Percentiles rank a stretch among this genome's conserved stretches.
phyloP scores from a whole-genome alignment of 1,140 invertebrate species.

The Elymnias hypermnestra region DNA sequence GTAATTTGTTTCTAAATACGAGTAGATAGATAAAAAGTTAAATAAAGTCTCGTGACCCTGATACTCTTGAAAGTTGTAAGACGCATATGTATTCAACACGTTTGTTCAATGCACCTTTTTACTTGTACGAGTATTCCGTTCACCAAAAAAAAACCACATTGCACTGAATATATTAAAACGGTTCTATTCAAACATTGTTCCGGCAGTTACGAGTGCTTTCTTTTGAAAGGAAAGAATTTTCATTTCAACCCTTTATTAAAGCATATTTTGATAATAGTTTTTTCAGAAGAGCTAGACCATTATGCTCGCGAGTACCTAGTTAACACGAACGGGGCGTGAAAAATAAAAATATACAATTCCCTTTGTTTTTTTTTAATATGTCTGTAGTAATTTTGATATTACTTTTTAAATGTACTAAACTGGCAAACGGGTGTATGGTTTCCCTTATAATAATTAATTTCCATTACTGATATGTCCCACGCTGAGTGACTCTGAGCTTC shows the following conservation, averaged over 20 bases:
- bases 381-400: too few species aligned
- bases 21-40: too few species aligned
- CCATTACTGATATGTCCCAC: too few species aligned
- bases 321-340: slow-evolving; percentile 21
- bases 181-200: slow-evolving; percentile 23
- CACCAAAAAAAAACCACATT: slow-evolving; percentile 5
- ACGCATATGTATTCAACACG: background rate
- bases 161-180: slow-evolving; percentile 19
- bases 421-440: too few species aligned
- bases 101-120: background rate
- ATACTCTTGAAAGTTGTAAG: too few species aligned
- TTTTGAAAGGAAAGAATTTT: slow-evolving; percentile 37
- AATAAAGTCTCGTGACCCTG: too few species aligned
- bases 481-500: too few species aligned
- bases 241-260: slow-evolving; percentile 35
- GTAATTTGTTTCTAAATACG: too few species aligned
- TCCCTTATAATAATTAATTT: too few species aligned
- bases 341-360: slow-evolving; percentile 16
- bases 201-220: slow-evolving; percentile 17
- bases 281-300: slow-evolving; percentile 29
- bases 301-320: slow-evolving; percentile 27
- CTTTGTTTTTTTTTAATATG: slow-evolving; percentile 2
- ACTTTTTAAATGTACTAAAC: too few species aligned
- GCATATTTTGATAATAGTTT: slow-evolving; percentile 39
- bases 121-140: background rate